Evolutionary conservation across 2,113 vertebrate genomes (phyloP).

Genomic region (Etheostoma spectabile): DNA sequence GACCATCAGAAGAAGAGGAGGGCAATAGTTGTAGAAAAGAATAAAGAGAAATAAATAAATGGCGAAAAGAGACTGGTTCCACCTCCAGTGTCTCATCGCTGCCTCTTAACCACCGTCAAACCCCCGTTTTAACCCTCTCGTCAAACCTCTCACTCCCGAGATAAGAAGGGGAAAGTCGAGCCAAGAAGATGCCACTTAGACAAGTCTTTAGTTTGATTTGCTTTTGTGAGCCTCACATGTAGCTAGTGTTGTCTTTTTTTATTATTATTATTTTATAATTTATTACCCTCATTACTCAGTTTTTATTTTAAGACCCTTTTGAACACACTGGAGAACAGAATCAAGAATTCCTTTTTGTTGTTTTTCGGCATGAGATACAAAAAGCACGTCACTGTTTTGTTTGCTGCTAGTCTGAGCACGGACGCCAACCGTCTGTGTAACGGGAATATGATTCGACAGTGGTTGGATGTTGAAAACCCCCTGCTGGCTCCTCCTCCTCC

Average conservation of each 20-base stretch:
- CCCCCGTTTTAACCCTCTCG: slow-evolving; percentile 18
- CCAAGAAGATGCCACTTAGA: slow-evolving; percentile 63
- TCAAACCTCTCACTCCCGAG: slow-evolving; percentile 14
- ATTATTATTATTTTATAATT: slow-evolving; percentile 16
- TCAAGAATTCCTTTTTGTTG: slow-evolving; percentile 16
- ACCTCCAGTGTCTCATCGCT: slow-evolving; percentile 12
- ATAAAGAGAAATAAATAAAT: background rate
- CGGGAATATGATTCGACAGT: background rate
- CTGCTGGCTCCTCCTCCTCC: background rate
- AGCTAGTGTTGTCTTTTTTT: slow-evolving; percentile 44
- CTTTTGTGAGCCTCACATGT: slow-evolving; percentile 64
- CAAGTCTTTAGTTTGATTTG: slow-evolving; percentile 38
- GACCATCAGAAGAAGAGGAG: background rate
- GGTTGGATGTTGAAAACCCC: slow-evolving; percentile 20
- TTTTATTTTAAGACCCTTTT: slow-evolving; percentile 16
- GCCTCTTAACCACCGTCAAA: slow-evolving; percentile 14
- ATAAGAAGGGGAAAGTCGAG: slow-evolving; percentile 40
- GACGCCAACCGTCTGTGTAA: background rate
- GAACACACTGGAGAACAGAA: slow-evolving; percentile 70
- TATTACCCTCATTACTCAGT: slow-evolving; percentile 11
- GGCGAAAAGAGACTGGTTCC: background rate
- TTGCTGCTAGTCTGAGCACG: slow-evolving; percentile 55
- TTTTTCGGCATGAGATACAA: slow-evolving; percentile 37
- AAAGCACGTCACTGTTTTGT: slow-evolving; percentile 56
- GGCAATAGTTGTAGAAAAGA: slow-evolving; percentile 22